A percentile compares a stretch with the other conserved stretches of the same genome.
Conservation (phyloP, 2,113 vertebrate genomes). For the Osmerus eperlanus region DNA sequence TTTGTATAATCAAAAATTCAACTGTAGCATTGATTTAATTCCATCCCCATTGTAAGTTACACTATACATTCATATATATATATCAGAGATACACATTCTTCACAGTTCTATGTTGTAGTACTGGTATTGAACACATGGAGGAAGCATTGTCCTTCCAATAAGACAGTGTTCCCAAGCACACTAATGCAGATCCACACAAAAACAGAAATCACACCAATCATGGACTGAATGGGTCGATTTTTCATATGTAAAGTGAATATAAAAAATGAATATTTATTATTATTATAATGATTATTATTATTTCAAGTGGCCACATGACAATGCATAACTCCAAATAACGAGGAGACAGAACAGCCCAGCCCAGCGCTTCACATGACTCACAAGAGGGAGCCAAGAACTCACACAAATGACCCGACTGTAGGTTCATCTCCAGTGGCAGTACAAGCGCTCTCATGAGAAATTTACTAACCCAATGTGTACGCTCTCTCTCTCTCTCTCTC, state of each 20-base stretch:
- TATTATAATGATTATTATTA: background rate
- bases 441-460: too few relatives aligned
- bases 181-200: too few relatives aligned
- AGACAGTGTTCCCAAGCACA: background rate
- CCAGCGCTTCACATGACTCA: background rate
- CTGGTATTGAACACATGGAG: conserved; percentile 19
- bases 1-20: too few relatives aligned
- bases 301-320: background rate
- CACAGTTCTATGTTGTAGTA: background rate
- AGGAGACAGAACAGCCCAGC: too few relatives aligned
- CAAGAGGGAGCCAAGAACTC: conserved; percentile 48
- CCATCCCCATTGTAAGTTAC: too few relatives aligned
- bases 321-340: too few relatives aligned
- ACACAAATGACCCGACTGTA: background rate
- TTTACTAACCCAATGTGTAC: too few relatives aligned
- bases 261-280: background rate
- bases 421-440: too few relatives aligned
- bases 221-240: background rate
- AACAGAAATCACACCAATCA: too few relatives aligned
- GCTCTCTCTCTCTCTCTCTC: too few relatives aligned
- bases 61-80: too few relatives aligned
- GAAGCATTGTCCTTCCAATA: conserved; percentile 19
- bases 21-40: too few relatives aligned
- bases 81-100: background rate
- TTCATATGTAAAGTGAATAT: background rate